Percentiles rank a stretch among this genome's conserved stretches.
Conservation (phyloP, 1,140 invertebrate species). For the Pemphigus obesinymphae region DNA sequence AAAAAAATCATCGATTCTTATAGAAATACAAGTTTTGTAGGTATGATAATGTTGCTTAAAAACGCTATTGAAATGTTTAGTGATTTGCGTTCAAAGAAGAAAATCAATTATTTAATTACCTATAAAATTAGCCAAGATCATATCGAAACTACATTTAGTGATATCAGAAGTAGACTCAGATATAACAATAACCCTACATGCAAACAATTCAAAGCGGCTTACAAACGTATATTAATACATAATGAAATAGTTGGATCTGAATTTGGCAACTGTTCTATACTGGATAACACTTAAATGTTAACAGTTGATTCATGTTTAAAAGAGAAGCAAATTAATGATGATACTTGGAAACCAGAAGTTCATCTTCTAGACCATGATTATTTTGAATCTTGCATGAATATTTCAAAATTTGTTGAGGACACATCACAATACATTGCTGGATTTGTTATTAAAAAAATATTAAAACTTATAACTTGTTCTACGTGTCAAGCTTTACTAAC, state of each 20-base stretch:
- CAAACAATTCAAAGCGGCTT: slow-evolving; percentile 20
- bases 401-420: neutral
- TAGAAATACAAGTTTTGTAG: slow-evolving; percentile 24
- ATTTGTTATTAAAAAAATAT: slow-evolving; percentile 15
- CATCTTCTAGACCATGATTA: slow-evolving; percentile 7
- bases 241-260: slow-evolving; percentile 22
- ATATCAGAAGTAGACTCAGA: slow-evolving; percentile 40
- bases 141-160: slow-evolving; percentile 44
- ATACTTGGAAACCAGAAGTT: neutral
- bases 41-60: neutral
- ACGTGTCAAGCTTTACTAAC: neutral
- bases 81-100: neutral
- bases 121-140: slow-evolving; percentile 46
- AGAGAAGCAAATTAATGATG: neutral
- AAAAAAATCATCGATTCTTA: neutral
- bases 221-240: slow-evolving; percentile 20
- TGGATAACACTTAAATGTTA: neutral
- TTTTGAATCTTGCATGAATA: neutral
- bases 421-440: neutral
- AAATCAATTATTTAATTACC: neutral
- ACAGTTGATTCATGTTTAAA: neutral
- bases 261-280: slow-evolving; percentile 8
- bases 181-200: slow-evolving; percentile 44
- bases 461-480: neutral
- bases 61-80: slow-evolving; percentile 11